Evolutionary conservation across 2,113 vertebrate species (phyloP), one percentile per base, ranked within the genome.

Genomic region (Toxotes jaculatrix): DNA sequence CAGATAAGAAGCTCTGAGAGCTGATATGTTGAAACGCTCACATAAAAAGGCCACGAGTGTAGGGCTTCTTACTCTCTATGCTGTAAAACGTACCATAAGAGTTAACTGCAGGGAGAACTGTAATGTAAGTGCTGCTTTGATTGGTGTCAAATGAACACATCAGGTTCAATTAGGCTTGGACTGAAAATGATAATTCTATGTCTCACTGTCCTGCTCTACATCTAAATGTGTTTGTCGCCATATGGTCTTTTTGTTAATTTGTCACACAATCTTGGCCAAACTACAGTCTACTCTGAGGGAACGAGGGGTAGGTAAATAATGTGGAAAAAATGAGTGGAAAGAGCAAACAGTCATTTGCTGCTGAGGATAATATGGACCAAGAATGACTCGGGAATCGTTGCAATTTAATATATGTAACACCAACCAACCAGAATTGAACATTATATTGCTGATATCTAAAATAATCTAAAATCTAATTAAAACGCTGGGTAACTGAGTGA

Each of bases 281-380:
- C 16, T 27, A 23, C 43, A 51, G 61, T 56, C n/a, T 1, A 53
- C 23, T 57, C 45, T 10, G 32, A 32, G 23, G 45, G 1, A 56
- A 31, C 13, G 53, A 27, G 10, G 7, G 31, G 21, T 53, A 4
- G 34, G 71, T 10, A 66, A 59, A 68, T 73, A 62, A 53, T 40
- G 31, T 62, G 14, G 23, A 64, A 72, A 47, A 42, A 49, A 61
- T 55, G 43, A 66, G 38, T 21, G 14, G 40, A 85, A 69, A 51
- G 60, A 53, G 57, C 57, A 81, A 84, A 74, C 64, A 74, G 12
- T 61, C 42, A 56, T 69, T 74, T 62, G 53, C 51, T 78, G 43
- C 69, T 34, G 47, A 43, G 27, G 32, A 74, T 13, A 49, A 42
- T 27, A 14, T 68, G 10, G 13, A 47, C 27, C 21, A 7, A 19